phyloP scores from a whole-genome alignment of 1,140 invertebrate species.

The Drosophila chauvacae region DNA sequence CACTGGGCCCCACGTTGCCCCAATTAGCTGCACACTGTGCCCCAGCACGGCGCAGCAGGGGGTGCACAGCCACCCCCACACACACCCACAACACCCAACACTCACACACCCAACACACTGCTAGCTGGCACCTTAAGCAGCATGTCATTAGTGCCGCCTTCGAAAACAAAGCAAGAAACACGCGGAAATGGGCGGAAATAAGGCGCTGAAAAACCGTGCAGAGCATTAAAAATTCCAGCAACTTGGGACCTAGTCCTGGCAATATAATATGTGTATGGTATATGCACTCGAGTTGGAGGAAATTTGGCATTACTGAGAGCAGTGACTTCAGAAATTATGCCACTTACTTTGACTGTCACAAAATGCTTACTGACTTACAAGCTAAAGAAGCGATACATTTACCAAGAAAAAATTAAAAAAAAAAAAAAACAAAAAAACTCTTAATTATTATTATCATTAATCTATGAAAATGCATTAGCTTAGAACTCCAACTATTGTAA shows the following conservation, averaged over 20 bases:
- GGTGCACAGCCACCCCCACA: neutral
- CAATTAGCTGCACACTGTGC: conserved; percentile 71
- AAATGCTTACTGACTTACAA: neutral
- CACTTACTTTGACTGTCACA: neutral
- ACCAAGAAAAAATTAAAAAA: neutral
- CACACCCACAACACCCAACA: neutral
- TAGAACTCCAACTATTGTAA: neutral
- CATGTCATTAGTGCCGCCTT: conserved; percentile 55
- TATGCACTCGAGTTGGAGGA: conserved; percentile 16
- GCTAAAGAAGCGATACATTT: neutral
- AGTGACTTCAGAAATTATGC: neutral
- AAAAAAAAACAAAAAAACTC: no score
- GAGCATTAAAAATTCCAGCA: conserved; percentile 28
- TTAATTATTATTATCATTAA: neutral
- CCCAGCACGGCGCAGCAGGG: conserved; percentile 23
- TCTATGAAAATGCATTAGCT: neutral
- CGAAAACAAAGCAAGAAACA: conserved; percentile 36
- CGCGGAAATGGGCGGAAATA: conserved; percentile 31
- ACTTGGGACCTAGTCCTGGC: conserved; percentile 23
- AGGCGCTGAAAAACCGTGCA: conserved; percentile 1
- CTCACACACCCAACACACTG: neutral
- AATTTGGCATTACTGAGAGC: conserved; percentile 6
- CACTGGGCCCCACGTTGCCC: conserved; percentile 64
- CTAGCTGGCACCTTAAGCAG: conserved; percentile 45
- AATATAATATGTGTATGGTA: conserved; percentile 9